Evolutionary conservation across 2,113 vertebrate species (phyloP).

Genomic region (Urocynchramus pylzowi): DNA sequence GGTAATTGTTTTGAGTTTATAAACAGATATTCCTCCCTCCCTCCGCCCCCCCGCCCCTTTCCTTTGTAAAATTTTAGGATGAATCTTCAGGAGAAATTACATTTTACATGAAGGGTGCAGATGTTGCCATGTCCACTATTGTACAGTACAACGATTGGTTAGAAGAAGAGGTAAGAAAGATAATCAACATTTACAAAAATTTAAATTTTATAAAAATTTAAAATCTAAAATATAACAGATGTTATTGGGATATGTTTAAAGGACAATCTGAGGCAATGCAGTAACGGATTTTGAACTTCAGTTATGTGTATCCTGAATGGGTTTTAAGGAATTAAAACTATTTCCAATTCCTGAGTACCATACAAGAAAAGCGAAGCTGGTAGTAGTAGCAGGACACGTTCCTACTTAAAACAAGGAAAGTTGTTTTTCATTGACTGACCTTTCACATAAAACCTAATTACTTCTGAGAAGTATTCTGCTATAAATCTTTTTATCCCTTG

Average conservation of each 20-base stretch:
- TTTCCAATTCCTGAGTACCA: background rate
- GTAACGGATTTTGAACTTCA: background rate
- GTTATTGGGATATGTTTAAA: background rate
- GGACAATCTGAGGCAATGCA: background rate
- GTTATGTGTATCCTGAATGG: background rate
- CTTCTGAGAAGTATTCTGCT: background rate
- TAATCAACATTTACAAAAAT: background rate
- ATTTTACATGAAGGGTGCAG: constrained; percentile 97
- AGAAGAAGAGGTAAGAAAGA: constrained; percentile 88
- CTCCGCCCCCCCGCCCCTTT: rapidly evolving
- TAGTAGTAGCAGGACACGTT: background rate
- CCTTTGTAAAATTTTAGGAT: constrained; percentile 74
- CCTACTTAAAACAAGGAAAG: background rate
- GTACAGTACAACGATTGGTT: constrained; percentile 99
- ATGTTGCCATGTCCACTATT: constrained; percentile 92
- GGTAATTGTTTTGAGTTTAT: background rate
- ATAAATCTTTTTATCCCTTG: background rate
- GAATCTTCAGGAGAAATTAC: constrained; percentile 92
- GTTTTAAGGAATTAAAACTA: background rate
- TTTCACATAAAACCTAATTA: background rate
- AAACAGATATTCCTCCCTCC: background rate
- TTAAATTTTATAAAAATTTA: background rate
- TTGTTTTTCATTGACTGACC: background rate
- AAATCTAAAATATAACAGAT: background rate
- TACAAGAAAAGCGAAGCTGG: background rate